A percentile compares a stretch with the other conserved stretches of the same genome.
Conservation (phyloP, 1,140 invertebrate genomes). For the Pogonomyrmex barbatus region DNA sequence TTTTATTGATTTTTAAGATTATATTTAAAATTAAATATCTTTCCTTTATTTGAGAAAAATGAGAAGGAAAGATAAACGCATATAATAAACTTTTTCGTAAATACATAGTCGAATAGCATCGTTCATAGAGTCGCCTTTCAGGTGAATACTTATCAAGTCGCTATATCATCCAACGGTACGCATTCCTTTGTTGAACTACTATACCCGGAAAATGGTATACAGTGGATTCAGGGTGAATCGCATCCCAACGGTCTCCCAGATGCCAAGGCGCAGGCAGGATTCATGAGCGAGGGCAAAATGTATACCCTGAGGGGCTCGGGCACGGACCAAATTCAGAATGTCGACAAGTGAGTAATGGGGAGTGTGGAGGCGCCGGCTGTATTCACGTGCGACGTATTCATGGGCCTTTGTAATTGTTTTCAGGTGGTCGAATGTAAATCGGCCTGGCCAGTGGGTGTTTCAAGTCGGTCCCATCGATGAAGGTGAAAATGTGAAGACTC, state of each 20-base stretch:
- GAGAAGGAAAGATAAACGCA: neutral
- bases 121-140: slow-evolving; percentile 76
- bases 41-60: neutral
- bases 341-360: slow-evolving; percentile 89
- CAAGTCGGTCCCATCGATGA: slow-evolving; percentile 90
- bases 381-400: slow-evolving; percentile 45
- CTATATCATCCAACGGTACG: slow-evolving; percentile 92
- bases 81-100: neutral
- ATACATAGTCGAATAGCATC: neutral
- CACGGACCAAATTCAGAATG: slow-evolving; percentile 92
- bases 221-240: slow-evolving; percentile 94
- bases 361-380: slow-evolving; percentile 4
- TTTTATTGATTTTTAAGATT: neutral
- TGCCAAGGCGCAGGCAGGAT: slow-evolving; percentile 96
- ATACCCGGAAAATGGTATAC: slow-evolving; percentile 94
- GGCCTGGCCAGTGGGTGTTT: slow-evolving; percentile 94
- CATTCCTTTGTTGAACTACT: slow-evolving; percentile 94
- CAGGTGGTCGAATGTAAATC: slow-evolving; percentile 93
- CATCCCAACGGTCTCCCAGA: slow-evolving; percentile 90
- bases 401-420: slow-evolving; percentile 41
- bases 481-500: slow-evolving; percentile 88
- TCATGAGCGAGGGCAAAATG: slow-evolving; percentile 92
- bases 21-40: neutral
- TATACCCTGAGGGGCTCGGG: slow-evolving; percentile 93
- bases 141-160: slow-evolving; percentile 93